Evolutionary conservation across 2,888 invertebrate species (phyloP), one percentile per base, ranked within the genome.

Genomic region (Tricholauxania praeusta): DNA sequence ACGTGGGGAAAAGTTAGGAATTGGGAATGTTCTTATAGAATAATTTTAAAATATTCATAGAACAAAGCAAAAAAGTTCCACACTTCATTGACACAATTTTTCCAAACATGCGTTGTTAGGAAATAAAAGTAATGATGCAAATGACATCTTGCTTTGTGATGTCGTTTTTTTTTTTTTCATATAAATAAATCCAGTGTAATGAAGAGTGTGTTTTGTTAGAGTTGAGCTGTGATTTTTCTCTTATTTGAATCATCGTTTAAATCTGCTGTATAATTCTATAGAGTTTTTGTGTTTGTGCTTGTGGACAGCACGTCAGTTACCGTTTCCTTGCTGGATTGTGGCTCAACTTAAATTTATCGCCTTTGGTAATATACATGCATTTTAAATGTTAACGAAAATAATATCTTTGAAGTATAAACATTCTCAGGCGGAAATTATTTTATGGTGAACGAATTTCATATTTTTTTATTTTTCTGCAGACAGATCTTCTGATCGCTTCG

Each of bases 241-340:
- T 57, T 51, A 67, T 57, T 62, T 57, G 57, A 57, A 74, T 71
- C 71, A 67, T 62, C 62, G 69, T 73, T 70, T 19, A 73, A 70
- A 64, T 70, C 62, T 67, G 48, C 71, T 55, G 14, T n/a, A 69
- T 32, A 73, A 22, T n/a, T 19, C 15, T 8, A 59, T 1, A 59
- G 28, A n/a, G n/a, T n/a, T n/a, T 59, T 59, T 59, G 5, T 59
- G 5, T 19, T 49, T 53, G 53, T 72, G 49, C 2, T 51, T n/a
- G 57, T 62, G n/a, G 14, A 51, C 12, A 48, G 48, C 5, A 60
- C 62, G 60, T 67, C 47, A 28, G 22, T 48, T 12, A 47, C 67
- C 32, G 32, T 62, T 64, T 66, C 62, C 69, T 48, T 69, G 74
- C 64, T 72, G 53, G 59, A 49, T 12, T 10, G 55, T 62, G 55